Base-by-base conservation (phyloP, 2,888 invertebrate genomes). In the Andrena praecox region DNA sequence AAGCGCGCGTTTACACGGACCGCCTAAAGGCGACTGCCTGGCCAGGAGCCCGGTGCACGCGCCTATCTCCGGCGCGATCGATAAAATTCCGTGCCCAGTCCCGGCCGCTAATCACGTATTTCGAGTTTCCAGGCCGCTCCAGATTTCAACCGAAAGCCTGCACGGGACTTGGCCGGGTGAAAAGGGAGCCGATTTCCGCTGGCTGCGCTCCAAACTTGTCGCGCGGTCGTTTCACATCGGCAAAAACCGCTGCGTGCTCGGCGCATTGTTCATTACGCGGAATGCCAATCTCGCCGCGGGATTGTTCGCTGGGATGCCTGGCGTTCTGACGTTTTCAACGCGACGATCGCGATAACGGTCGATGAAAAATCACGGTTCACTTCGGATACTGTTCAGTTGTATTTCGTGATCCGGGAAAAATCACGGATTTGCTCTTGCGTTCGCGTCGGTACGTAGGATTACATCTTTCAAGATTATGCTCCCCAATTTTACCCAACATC, bases 1-100 rank as follows among this genome's bases (percentile, higher is more conserved):
- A 90, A 89, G 86, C 87, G 69, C 85, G 86, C 89, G 87, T 90
- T 85, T 84, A 81, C 76, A 78, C 75, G 77, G 77, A 77, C 67
- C 64, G 74, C 77, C 77, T 73, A 77, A 79, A 87, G 87, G 77
- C 80, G 78, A 75, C 72, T 70, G 82, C 66, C 63, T 33, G 59
- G 56, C 76, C 62, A 48, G 63, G 52, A 86, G 63, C 48, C 33
- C 77, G 59, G 50, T 60, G 73, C 56, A 76, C 68, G 63, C 20
- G 62, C 59, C 85, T 80, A 71, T 78, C 79, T 68, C 68, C 24
- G 6, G 24, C 60, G 16, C 71, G 80, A 88, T 90, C 90, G 85
- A 90, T 89, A 89, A 87, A 90, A 89, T 89, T 90, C 87, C 86
- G 80, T 77, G 79, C 78, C 56, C 60, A 24, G 29, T 52, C 69